A percentile compares a stretch with the other conserved stretches of the same genome.
Evolutionary conservation across 1,140 invertebrate genomes (phyloP).

Genomic region (Nephila pilipes): DNA sequence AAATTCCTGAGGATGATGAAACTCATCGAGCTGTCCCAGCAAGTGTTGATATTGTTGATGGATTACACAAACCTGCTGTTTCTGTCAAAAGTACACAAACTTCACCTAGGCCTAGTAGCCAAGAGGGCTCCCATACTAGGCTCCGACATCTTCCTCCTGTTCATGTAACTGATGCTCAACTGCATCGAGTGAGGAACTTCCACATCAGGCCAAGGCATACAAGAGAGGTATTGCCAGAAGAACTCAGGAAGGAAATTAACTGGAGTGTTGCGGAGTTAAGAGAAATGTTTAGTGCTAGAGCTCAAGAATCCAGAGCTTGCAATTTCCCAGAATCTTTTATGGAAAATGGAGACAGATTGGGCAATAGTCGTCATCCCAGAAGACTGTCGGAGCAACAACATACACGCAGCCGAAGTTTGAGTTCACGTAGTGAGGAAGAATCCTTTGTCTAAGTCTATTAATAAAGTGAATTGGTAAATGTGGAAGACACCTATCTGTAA

Average conservation of each 20-base stretch:
- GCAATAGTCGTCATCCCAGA: background rate
- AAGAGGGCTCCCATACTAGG: constrained; percentile 22
- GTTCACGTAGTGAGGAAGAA: constrained; percentile 70
- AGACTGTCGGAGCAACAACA: constrained; percentile 28
- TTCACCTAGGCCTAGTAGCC: constrained; percentile 48
- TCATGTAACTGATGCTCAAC: constrained; percentile 74
- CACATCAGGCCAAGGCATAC: constrained; percentile 49
- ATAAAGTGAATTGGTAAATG: constrained; percentile 62
- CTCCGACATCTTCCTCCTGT: constrained; percentile 74
- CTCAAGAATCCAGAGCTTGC: background rate
- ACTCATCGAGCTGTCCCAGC: constrained; percentile 78
- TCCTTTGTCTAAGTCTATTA: constrained; percentile 72
- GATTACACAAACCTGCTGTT: constrained; percentile 54
- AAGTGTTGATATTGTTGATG: constrained; percentile 62
- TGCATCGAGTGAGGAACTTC: constrained; percentile 61
- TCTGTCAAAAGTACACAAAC: constrained; percentile 67
- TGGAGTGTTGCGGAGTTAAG: constrained; percentile 82
- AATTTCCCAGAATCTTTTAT: background rate
- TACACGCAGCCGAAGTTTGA: constrained; percentile 67
- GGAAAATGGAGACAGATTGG: constrained; percentile 50
- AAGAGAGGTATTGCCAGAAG: constrained; percentile 74
- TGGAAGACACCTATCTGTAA: constrained; percentile 1
- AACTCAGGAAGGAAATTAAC: constrained; percentile 80
- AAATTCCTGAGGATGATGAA: constrained; percentile 76
- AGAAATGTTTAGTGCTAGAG: constrained; percentile 79